These are phyloP conservation scores for Perccottus glenii DNA, from an alignment of 2,113 vertebrate genomes.

Conservation along the genomic window DNA sequence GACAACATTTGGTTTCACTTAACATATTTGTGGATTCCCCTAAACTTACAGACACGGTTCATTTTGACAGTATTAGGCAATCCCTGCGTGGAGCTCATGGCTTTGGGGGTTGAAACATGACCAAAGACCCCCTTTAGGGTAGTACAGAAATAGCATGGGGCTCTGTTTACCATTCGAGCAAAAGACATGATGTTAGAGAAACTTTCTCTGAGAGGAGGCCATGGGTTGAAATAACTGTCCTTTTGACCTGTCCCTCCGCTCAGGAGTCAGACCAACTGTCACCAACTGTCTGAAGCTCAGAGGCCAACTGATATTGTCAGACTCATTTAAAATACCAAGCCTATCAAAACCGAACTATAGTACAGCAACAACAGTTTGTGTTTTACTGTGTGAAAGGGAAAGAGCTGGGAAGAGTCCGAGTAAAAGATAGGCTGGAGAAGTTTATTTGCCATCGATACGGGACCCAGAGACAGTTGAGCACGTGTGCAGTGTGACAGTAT, in stretches of 20 bases:
- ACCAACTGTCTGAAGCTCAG: neutral
- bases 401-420: too few species aligned
- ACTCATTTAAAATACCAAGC: neutral
- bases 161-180: constrained; percentile 52
- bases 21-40: constrained; percentile 12
- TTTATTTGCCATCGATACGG: too few species aligned
- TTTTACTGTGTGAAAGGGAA: neutral
- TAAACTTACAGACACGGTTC: constrained; percentile 28
- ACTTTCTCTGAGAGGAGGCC: neutral
- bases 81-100: constrained; percentile 35
- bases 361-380: neutral
- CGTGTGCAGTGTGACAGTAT: neutral
- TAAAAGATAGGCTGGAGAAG: too few species aligned
- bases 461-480: neutral
- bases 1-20: constrained; percentile 41
- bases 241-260: constrained; percentile 1
- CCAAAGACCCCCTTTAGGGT: constrained; percentile 35
- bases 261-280: constrained; percentile 5
- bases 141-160: constrained; percentile 52
- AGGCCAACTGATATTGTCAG: neutral
- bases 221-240: constrained; percentile 9
- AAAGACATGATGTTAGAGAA: constrained; percentile 24
- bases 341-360: neutral
- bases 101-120: constrained; percentile 48
- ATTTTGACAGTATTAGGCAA: constrained; percentile 25